Percentiles rank a stretch among this genome's conserved stretches.
Evolutionary conservation across 2,797 vertebrate genomes (phyloP).

Genomic region (Menidia menidia): DNA sequence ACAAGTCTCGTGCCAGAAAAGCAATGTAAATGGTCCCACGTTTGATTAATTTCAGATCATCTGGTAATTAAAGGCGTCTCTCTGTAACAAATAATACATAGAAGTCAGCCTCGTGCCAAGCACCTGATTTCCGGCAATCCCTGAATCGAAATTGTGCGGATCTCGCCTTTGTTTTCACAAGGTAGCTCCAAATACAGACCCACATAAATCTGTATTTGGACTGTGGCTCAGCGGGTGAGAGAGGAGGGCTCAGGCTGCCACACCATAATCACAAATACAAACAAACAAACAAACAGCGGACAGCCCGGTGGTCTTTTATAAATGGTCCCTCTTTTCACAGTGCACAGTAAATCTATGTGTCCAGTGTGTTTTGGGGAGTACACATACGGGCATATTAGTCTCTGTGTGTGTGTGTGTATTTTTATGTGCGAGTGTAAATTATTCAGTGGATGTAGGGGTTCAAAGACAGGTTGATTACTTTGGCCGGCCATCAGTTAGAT

Average conservation of each 20-base stretch:
- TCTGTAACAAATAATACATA: slow-evolving; percentile 7
- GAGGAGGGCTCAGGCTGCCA: slow-evolving; percentile 63
- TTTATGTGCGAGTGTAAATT: slow-evolving; percentile 35
- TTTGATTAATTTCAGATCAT: slow-evolving; percentile 12
- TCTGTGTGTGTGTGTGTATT: background rate
- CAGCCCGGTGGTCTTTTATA: slow-evolving; percentile 72
- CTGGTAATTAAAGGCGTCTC: background rate
- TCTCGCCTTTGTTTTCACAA: slow-evolving; percentile 63
- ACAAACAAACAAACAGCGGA: slow-evolving; percentile 79
- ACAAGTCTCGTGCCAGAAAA: slow-evolving; percentile 35
- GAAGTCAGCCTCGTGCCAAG: slow-evolving; percentile 28
- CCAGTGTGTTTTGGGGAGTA: slow-evolving; percentile 52
- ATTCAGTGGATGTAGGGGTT: slow-evolving; percentile 53
- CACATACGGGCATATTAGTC: slow-evolving; percentile 3
- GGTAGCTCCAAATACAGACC: slow-evolving; percentile 61
- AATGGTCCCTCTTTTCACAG: slow-evolving; percentile 73
- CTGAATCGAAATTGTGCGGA: slow-evolving; percentile 59
- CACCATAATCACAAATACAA: slow-evolving; percentile 80
- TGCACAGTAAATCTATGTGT: slow-evolving; percentile 72
- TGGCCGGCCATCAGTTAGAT: slow-evolving; percentile 71
- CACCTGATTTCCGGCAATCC: slow-evolving; percentile 35
- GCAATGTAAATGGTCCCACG: background rate
- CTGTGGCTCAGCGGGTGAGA: slow-evolving; percentile 51
- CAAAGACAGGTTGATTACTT: slow-evolving; percentile 73
- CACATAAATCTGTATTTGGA: slow-evolving; percentile 68